Conservation (phyloP, 2,113 vertebrate genomes). For the Melospiza melodia region DNA sequence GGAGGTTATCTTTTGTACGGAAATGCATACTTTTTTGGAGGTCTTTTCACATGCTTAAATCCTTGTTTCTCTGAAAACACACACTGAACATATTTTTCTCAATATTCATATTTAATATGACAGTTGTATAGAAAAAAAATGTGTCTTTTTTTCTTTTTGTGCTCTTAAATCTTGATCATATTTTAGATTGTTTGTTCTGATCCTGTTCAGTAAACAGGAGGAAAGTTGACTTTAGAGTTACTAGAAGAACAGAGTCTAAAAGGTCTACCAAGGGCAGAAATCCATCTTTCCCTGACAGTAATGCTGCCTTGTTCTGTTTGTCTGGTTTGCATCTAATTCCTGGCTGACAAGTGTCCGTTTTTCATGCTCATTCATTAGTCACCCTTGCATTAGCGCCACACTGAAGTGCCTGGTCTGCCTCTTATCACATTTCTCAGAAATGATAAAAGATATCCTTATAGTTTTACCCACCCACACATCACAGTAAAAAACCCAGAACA, state of each 20-base stretch:
- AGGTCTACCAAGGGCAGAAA: conserved; percentile 70
- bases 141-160: background rate
- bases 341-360: conserved; percentile 71
- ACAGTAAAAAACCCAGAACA: background rate
- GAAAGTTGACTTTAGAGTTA: background rate
- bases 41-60: conserved; percentile 1
- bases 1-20: background rate
- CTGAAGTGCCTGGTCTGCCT: conserved; percentile 53
- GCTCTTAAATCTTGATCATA: background rate
- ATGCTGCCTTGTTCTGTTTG: conserved; percentile 48
- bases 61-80: background rate
- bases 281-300: conserved; percentile 67
- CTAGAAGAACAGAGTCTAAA: conserved; percentile 41
- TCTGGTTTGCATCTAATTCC: conserved; percentile 73
- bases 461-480: conserved; percentile 4
- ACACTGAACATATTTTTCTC: background rate
- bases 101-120: background rate
- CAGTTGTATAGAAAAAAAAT: background rate
- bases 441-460: conserved; percentile 59
- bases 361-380: conserved; percentile 73
- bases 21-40: background rate
- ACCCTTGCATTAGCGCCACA: conserved; percentile 54
- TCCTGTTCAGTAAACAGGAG: background rate
- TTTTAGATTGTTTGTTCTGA: background rate
- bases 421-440: conserved; percentile 55